Evolutionary conservation across 2,797 vertebrate species (phyloP), one percentile per base, ranked within the genome.

Genomic region (Urocyon cinereoargenteus): DNA sequence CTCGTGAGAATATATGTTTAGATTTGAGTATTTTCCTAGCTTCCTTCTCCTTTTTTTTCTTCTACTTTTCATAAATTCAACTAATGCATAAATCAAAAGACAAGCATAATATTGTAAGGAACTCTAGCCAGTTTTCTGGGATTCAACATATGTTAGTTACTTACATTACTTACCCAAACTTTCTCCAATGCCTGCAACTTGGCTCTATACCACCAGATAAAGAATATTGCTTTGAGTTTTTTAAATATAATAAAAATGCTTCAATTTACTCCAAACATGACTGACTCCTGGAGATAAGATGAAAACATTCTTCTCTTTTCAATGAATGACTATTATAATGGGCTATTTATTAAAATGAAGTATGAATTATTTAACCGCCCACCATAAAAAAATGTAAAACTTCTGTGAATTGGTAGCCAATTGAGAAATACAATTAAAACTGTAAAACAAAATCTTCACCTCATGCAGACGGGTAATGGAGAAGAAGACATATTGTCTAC

Each of bases 311-410:
- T 92, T 92, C 86, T 86, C 18, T 77, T 86, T 97, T 70, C 84
- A 97, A 89, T 86, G 83, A 96, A 64, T 97, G 77, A 90, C 84
- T 84, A 91, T 96, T 82, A 70, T 94, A 96, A 96, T 73, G 75
- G 57, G 24, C 24, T 94, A 70, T 79, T 95, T 93, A 96, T 93
- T 97, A 97, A 96, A 90, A 72, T 24, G 79, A 34, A 91, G 22
- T 51, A 86, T 96, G 72, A 97, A 98, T 97, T 97, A 97, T 93
- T 95, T 97, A 97, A 93, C 86, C 81, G 28, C 26, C 62, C 19
- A 19, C 53, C 55, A 40, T 94, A 97, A 81, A 73, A 73, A 95
- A 97, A 86, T 95, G 68, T 89, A 91, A 95, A 94, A 84, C 82
- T 93, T 90, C 55, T 92, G 22, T 94, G 96, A 88, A 73, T 91